Evolutionary conservation across 1,140 invertebrate species (phyloP), one percentile per base, ranked within the genome.

Genomic region (Macrotrachela quadricornifera): DNA sequence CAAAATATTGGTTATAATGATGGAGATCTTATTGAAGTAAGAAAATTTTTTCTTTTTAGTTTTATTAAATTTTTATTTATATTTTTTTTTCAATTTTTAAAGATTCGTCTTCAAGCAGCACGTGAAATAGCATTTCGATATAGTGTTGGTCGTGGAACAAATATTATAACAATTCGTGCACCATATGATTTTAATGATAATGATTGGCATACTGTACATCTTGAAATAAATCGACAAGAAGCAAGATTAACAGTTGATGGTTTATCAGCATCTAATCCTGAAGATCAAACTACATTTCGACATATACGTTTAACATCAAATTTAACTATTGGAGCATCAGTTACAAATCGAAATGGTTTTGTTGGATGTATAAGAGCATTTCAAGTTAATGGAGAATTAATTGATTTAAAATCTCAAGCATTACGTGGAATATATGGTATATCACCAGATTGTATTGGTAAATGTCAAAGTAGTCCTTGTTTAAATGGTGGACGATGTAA

Each of bases 401-500:
- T 86, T 30, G 83, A 95, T 67, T 73, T 96, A 49, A 70, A 77
- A 50, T 70, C 76, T 42, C 30, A 51, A 38, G 53, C 44, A 14
- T 40, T 39, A 37, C 18, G 30, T 56, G 51, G 49, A 21, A 41
- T 63, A 47, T 64, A 64, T 64, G 85, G 85, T 39, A 70, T 91
- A 10, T 75, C 74, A 18, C 72, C 78, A 59, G 87, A 82, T 6
- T 96, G 90, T 71, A 69, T 80, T 52, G 88, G 87, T n/a, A 86
- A 84, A 66, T 95, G 90, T 68, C 74, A 77, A 57, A 88, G 83
- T 55, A 83, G 72, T 66, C 90, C 90, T 8, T 95, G 90, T 61
- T 75, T 92, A 10, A 95, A 95, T 66, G 88, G 90, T 65, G 90
- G 88, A 39, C 91, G 85, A 0, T 96, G 90, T 63, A 75, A 78